A percentile compares a stretch with the other conserved stretches of the same genome.
Conservation (phyloP, 2,888 invertebrate genomes). For the Apotomis capreana region DNA sequence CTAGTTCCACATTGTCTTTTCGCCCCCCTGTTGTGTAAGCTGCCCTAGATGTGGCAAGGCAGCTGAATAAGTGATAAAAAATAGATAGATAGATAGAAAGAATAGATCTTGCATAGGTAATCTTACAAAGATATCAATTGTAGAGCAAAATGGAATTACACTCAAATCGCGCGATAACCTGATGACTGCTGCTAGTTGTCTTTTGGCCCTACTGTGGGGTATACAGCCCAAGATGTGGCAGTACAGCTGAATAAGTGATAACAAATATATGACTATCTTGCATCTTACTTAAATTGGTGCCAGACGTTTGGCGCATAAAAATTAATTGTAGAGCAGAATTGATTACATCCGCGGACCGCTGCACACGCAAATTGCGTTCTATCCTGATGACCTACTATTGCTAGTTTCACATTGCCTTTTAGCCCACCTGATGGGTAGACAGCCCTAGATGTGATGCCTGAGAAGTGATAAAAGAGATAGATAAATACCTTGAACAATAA, state of each 20-base stretch:
- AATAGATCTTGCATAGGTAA: too few species aligned
- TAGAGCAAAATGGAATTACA: too few species aligned
- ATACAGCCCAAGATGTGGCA: conserved; percentile 5
- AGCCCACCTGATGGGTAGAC: conserved; percentile 39
- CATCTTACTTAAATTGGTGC: neutral
- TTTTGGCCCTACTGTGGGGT: too few species aligned
- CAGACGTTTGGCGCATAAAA: conserved; percentile 38
- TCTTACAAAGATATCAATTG: too few species aligned
- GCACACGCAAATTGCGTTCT: conserved; percentile 90
- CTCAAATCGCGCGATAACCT: too few species aligned
- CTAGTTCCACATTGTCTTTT: conserved; percentile 80
- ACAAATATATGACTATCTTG: too few species aligned
- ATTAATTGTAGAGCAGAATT: conserved; percentile 51
- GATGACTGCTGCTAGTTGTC: too few species aligned
- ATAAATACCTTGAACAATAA: neutral
- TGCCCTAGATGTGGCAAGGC: conserved; percentile 43
- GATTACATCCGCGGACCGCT: conserved; percentile 86
- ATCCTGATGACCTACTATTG: conserved; percentile 87
- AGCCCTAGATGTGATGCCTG: conserved; percentile 43
- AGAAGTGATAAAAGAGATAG: neutral
- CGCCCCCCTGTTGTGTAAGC: conserved; percentile 38
- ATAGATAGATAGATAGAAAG: neutral
- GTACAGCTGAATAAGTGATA: too few species aligned
- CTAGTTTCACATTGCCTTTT: conserved; percentile 80
- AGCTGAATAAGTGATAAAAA: neutral